phyloP scores from a whole-genome alignment of 2,888 invertebrate genomes.

The Megalurothrips usitatus region DNA sequence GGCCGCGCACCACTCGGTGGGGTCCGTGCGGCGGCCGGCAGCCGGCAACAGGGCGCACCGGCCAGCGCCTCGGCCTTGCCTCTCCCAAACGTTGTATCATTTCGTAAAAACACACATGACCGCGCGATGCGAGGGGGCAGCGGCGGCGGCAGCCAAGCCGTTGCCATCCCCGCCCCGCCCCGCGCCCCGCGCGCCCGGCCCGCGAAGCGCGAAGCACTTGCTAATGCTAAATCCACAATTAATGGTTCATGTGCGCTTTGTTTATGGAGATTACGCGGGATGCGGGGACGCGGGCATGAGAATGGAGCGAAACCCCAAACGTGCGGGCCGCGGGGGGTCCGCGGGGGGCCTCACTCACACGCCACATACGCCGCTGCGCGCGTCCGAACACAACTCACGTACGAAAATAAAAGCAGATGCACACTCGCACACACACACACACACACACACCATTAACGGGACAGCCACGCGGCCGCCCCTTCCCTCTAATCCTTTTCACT shows the following conservation, averaged over 20 bases:
- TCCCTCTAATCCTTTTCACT: neutral
- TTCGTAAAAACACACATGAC: no score
- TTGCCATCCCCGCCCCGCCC: neutral
- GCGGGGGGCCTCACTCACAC: neutral
- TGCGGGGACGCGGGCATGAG: neutral
- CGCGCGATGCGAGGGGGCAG: no score
- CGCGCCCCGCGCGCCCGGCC: neutral
- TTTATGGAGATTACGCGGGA: slow-evolving; percentile 3
- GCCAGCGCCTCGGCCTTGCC: no score
- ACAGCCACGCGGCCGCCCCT: neutral
- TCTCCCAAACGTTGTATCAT: no score
- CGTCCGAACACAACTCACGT: neutral
- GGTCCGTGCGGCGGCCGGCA: no score
- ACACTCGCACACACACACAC: neutral
- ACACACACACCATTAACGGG: neutral
- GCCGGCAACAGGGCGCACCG: no score
- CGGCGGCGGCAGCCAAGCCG: neutral
- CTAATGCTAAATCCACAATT: slow-evolving; percentile 25
- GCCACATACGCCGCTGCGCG: neutral
- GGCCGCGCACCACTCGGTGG: no score
- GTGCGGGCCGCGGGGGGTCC: neutral
- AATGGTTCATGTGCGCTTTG: slow-evolving; percentile 19
- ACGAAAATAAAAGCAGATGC: slow-evolving; percentile 8
- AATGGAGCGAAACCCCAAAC: neutral
- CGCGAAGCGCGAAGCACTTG: neutral